Conservation (phyloP, 1,140 invertebrate genomes). For the Drosophila triauraria region DNA sequence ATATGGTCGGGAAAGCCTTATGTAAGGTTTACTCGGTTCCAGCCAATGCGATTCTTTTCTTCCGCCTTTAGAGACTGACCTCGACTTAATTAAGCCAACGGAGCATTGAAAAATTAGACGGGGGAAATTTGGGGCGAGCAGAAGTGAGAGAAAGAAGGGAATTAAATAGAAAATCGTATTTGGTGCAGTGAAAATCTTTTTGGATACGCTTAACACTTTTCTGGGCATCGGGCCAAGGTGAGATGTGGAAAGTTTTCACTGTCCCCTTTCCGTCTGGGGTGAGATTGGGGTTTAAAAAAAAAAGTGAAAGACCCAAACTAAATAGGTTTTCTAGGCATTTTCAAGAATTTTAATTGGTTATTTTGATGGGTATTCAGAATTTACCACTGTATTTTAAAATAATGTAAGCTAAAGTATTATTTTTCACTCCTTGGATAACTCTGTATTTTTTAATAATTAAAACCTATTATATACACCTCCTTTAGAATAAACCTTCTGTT, state of each 20-base stretch:
- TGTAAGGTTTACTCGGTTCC: constrained; percentile 11
- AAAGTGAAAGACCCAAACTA: background rate
- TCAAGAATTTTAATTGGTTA: background rate
- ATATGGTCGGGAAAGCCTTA: background rate
- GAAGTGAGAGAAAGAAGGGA: constrained; percentile 42
- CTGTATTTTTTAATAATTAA: background rate
- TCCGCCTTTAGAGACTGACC: constrained; percentile 41
- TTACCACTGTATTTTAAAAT: no score
- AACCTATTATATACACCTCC: background rate
- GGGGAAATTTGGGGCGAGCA: constrained; percentile 20
- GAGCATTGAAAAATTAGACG: constrained; percentile 26
- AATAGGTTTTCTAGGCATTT: background rate
- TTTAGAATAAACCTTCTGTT: constrained; percentile 1
- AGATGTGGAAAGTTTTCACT: constrained; percentile 42
- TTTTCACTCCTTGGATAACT: no score
- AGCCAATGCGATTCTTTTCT: constrained; percentile 25
- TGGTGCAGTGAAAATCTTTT: constrained; percentile 52
- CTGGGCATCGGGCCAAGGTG: constrained; percentile 48
- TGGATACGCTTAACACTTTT: constrained; percentile 49
- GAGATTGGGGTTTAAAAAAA: background rate
- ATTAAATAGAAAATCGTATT: constrained; percentile 50
- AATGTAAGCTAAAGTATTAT: no score
- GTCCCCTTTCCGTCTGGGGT: background rate
- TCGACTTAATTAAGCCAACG: constrained; percentile 44
- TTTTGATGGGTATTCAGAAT: background rate